Evolutionary conservation across 2,113 vertebrate species (phyloP), one percentile per base, ranked within the genome.

Genomic region (Tylochromis polylepis): DNA sequence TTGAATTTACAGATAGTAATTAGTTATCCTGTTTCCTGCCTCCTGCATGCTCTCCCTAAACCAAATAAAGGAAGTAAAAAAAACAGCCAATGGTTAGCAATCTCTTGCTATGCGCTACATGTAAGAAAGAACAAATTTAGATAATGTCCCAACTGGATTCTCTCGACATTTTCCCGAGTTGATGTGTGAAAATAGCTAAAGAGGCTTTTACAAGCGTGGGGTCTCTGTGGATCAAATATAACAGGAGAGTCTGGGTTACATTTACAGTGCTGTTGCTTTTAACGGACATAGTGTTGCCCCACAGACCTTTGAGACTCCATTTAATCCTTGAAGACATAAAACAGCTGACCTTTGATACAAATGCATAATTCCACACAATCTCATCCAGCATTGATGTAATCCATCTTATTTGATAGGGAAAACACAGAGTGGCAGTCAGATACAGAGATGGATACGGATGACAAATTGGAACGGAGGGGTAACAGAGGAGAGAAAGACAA

Each of bases 301-400:
- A 41, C 55, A 90, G 84, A 86, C 57, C 49, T 56, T 51, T 14
- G 62, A 85, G 67, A 80, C 38, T 51, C 15, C 79, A 78, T 86
- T 89, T 90, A 92, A 93, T 91, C 87, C 80, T 29, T 81, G 38
- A 87, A 87, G 86, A 91, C 86, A 85, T 72, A 81, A 87, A 4
- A 92, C 31, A 22, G 53, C 46, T 85, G 87, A 90, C 90, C 90
- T 92, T 89, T 83, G 79, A 89, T 83, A 84, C 67, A 79, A 89
- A 90, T 84, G 70, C 87, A 85, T 87, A 85, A 88, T 87, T 85
- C 65, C 53, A 20, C 70, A 81, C 70, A 90, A 89, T 87, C 82
- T 79, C 78, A 53, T 38, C 60, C 59, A 59, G 60, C 79, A 75
- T 56, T 83, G 27, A 22, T 85, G 78, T 91, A 83, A 93, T 86